Conservation (phyloP, 2,888 invertebrate species). For the Meghimatium bilineatum region DNA sequence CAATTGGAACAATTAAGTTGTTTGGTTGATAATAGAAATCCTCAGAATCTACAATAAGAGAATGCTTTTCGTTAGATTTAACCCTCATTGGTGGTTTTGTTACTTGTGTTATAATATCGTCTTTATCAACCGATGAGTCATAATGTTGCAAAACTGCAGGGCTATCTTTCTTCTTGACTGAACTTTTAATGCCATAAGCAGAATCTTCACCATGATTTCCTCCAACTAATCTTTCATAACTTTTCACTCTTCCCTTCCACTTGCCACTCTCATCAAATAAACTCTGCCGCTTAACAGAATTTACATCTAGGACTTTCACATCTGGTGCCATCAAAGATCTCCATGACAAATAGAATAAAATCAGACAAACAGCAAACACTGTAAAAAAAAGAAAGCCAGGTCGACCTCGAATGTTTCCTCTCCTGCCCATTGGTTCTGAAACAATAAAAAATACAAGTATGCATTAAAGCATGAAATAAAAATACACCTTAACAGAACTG, state of each 20-base stretch:
- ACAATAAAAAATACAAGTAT: neutral
- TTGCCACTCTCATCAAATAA: neutral
- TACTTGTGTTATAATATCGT: neutral
- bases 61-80: neutral
- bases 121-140: neutral
- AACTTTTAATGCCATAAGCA: neutral
- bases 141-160: neutral
- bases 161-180: neutral
- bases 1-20: conserved; percentile 17
- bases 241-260: neutral
- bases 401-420: conserved; percentile 32
- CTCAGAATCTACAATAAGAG: neutral
- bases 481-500: neutral
- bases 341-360: conserved; percentile 42
- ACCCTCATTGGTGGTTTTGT: neutral
- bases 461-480: neutral
- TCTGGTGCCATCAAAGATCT: conserved; percentile 26
- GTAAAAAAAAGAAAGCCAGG: conserved; percentile 29
- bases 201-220: neutral
- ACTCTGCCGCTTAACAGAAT: neutral
- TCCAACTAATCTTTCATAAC: neutral
- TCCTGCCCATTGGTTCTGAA: conserved; percentile 36
- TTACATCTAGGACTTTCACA: neutral
- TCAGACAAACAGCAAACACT: conserved; percentile 17
- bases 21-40: neutral